Conservation (phyloP, 2,888 invertebrate species). For the Blera fallax region DNA sequence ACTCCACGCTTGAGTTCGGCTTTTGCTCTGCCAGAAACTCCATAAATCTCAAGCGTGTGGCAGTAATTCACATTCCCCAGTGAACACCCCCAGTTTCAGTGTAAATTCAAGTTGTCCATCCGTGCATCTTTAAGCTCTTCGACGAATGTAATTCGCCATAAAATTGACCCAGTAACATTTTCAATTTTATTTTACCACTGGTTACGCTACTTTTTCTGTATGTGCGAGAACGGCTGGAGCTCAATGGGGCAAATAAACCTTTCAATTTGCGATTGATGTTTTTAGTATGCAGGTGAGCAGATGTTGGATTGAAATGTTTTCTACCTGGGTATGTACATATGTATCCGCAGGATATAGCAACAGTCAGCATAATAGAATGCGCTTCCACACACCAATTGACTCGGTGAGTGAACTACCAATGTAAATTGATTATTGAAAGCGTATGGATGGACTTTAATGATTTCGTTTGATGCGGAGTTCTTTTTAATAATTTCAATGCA, state of each 20-base stretch:
- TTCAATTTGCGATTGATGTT: slow-evolving; percentile 67
- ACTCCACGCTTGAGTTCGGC: neutral
- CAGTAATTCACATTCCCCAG: slow-evolving; percentile 26
- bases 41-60: slow-evolving; percentile 35
- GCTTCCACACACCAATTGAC: slow-evolving; percentile 5
- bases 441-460: slow-evolving; percentile 3
- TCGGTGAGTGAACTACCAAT: slow-evolving; percentile 16
- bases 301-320: slow-evolving; percentile 38
- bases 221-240: neutral
- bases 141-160: slow-evolving; percentile 55
- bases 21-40: neutral
- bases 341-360: neutral
- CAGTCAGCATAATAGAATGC: neutral
- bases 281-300: slow-evolving; percentile 63
- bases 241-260: slow-evolving; percentile 62
- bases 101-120: slow-evolving; percentile 37
- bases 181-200: slow-evolving; percentile 61
- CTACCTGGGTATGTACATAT: no score
- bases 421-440: slow-evolving; percentile 35
- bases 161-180: slow-evolving; percentile 52
- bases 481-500: slow-evolving; percentile 25
- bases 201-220: neutral
- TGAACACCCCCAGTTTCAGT: neutral
- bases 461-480: slow-evolving; percentile 1
- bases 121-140: slow-evolving; percentile 43